phyloP scores from a whole-genome alignment of 2,797 vertebrate genomes.

The Acanthopagrus latus region DNA sequence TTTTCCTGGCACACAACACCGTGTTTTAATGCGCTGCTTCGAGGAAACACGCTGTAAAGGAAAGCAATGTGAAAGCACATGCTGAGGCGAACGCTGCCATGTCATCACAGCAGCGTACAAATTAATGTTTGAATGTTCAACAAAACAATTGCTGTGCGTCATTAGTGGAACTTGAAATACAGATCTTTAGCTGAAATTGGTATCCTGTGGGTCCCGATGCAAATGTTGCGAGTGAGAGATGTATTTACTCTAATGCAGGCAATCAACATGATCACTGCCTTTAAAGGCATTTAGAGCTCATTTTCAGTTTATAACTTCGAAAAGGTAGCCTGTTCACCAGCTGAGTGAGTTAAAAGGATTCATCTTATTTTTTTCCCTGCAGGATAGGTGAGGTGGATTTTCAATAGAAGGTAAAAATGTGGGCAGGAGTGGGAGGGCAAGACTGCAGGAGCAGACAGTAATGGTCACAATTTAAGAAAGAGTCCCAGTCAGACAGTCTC shows the following conservation, averaged over 20 bases:
- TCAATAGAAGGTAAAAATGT: conserved; percentile 7
- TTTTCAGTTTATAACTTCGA: conserved; percentile 21
- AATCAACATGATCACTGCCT: conserved; percentile 45
- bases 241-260: conserved; percentile 51
- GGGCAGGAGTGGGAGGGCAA: conserved; percentile 23
- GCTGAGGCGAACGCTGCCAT: background rate
- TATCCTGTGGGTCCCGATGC: conserved; percentile 13
- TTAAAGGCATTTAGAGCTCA: conserved; percentile 47
- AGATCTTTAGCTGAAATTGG: conserved; percentile 7
- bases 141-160: background rate
- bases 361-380: conserved; percentile 16
- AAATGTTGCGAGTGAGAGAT: conserved; percentile 32
- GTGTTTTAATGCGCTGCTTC: background rate
- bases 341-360: background rate
- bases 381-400: conserved; percentile 8
- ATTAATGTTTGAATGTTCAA: background rate
- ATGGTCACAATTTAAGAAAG: background rate
- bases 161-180: conserved; percentile 31
- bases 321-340: conserved; percentile 19
- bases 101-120: background rate
- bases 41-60: background rate
- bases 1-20: background rate
- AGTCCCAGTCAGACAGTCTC: background rate
- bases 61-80: background rate
- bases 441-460: background rate